Base-by-base conservation (phyloP, 2,888 invertebrate genomes). In the Napeogenes sylphis region DNA sequence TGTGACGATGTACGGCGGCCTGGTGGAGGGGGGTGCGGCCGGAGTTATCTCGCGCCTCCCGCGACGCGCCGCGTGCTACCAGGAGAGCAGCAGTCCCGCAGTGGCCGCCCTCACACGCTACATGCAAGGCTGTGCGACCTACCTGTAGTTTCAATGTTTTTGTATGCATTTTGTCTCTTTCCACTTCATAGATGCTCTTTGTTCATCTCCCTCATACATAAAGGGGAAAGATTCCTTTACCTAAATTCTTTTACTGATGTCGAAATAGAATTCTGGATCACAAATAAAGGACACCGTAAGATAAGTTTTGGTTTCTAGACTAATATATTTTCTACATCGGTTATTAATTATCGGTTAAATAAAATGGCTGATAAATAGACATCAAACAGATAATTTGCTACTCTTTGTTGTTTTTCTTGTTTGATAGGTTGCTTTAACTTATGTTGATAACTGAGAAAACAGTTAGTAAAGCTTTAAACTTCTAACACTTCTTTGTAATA, bases 1-100 rank as follows among this genome's bases (percentile, higher is more conserved):
- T 93, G 75, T 95, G 94, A 69, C 95, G 93, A 75, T 94, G 93
- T 70, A 94, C 94, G 0, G 95, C 94, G 0, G 96, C 95, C 58
- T 94, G 91, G 76, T 96, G 96, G 38, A 96, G 90, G 0, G 96
- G 94, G 4, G 95, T 94, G 72, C 92, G 93, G 13, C 95, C 95
- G 14, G 93, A 93, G 72, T 92, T 91, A 77, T 96, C 95, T 65
- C 92, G 91, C 42, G 93, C 93, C 74, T 95, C 94, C 71, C 93
- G 92, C 64, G 93, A 91, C 1, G 94, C 94, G 4, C 92, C 93
- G 64, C 90, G 87, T 13, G 87, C 76, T 66, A 94, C 88, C 69
- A 93, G 87, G 71, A 92, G 87, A 58, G 92, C 90, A 62, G 92
- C 92, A 2, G 93, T 92, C 42, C 92, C 87, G 57, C 88, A 85